Evolutionary conservation across 2,113 vertebrate genomes (phyloP).

Genomic region (Oxyruncus cristatus): DNA sequence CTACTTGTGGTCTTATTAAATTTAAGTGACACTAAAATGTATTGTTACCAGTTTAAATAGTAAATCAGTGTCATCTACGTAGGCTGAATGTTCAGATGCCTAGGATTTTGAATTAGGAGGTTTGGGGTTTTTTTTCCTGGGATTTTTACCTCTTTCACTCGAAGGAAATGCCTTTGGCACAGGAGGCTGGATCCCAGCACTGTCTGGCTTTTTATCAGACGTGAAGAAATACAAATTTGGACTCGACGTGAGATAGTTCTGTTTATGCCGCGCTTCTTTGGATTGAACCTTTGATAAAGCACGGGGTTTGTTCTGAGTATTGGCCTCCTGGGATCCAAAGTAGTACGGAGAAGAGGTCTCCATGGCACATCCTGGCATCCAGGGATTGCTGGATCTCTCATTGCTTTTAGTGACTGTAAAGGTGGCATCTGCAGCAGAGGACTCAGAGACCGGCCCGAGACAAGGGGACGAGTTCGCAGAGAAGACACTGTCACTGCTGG

Average conservation of each 20-base stretch:
- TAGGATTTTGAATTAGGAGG: background rate
- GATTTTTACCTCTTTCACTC: slow-evolving; percentile 73
- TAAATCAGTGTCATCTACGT: background rate
- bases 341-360: slow-evolving; percentile 55
- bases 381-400: slow-evolving; percentile 4
- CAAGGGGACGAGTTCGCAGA: background rate
- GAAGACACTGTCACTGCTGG: background rate
- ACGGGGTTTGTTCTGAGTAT: background rate
- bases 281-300: background rate
- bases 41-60: background rate
- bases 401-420: slow-evolving; percentile 35
- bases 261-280: background rate
- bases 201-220: slow-evolving; percentile 32
- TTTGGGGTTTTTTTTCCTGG: background rate
- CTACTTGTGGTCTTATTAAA: background rate
- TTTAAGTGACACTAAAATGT: background rate
- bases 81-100: background rate
- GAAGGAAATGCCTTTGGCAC: slow-evolving; percentile 73
- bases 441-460: background rate
- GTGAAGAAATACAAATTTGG: slow-evolving; percentile 68
- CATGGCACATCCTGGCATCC: background rate
- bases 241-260: background rate
- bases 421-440: background rate
- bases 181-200: slow-evolving; percentile 51
- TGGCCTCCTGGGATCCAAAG: slow-evolving; percentile 3